Conservation (phyloP, 2,113 vertebrate species). For the Myiagra hebetior region DNA sequence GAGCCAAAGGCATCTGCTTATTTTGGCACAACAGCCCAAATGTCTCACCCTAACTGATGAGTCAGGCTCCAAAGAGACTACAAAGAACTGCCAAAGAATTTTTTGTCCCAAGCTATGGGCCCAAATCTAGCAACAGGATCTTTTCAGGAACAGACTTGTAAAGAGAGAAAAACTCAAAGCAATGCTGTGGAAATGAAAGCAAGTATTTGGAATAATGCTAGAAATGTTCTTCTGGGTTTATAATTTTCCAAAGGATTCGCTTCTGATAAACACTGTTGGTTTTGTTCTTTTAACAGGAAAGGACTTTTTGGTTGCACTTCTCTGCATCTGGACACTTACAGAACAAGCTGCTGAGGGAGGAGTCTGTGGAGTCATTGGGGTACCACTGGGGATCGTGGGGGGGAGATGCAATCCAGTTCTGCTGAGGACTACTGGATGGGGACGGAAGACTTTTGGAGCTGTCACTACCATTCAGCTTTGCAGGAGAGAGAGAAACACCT, state of each 20-base stretch:
- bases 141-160: background rate
- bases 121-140: background rate
- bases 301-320: background rate
- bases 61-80: constrained; percentile 2
- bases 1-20: background rate
- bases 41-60: background rate
- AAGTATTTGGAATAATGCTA: background rate
- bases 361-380: constrained; percentile 93
- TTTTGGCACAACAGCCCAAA: background rate
- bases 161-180: background rate
- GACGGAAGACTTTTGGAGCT: constrained; percentile 89
- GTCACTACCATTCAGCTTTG: constrained; percentile 89
- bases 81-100: background rate
- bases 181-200: background rate
- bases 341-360: constrained; percentile 91
- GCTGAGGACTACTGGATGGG: constrained; percentile 87
- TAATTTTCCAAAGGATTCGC: background rate
- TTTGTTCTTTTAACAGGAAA: background rate
- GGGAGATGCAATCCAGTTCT: constrained; percentile 94
- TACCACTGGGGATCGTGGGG: constrained; percentile 98
- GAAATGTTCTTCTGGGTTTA: background rate
- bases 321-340: constrained; percentile 75
- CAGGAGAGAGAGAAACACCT: constrained; percentile 87
- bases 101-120: background rate
- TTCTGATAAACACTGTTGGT: background rate